Conservation (phyloP, 2,113 vertebrate genomes). For the Gopherus evgoodei region DNA sequence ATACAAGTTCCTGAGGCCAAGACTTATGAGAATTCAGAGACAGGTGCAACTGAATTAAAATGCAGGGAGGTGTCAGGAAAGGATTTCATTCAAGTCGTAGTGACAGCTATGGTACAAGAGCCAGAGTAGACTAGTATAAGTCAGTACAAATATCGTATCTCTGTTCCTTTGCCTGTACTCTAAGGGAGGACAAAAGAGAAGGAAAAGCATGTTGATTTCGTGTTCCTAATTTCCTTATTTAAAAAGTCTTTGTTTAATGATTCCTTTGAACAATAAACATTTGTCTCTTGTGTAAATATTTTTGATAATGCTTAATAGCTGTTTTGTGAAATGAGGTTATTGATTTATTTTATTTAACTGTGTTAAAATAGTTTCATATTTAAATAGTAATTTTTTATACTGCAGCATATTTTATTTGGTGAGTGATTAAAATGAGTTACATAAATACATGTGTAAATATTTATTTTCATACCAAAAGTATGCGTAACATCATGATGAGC, state of each 20-base stretch:
- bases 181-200: not conserved
- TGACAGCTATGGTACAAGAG: not conserved
- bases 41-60: not conserved
- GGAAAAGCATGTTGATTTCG: not conserved
- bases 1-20: not conserved
- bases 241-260: not conserved
- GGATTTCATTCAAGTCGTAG: not conserved
- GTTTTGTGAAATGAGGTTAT: not conserved
- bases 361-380: not conserved
- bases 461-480: accelerated
- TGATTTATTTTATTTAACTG: not conserved
- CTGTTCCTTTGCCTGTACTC: not conserved
- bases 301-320: not conserved
- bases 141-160: not conserved
- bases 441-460: accelerated
- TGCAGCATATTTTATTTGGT: accelerated
- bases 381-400: not conserved
- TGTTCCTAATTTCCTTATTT: not conserved
- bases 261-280: no score
- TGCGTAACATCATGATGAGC: accelerated
- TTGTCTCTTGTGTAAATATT: not conserved
- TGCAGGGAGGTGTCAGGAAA: not conserved
- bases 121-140: no score
- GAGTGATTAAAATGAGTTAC: not conserved
- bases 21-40: not conserved